A percentile compares a stretch with the other conserved stretches of the same genome.
Conservation (phyloP, 2,888 invertebrate genomes). For the Eulithis testata region DNA sequence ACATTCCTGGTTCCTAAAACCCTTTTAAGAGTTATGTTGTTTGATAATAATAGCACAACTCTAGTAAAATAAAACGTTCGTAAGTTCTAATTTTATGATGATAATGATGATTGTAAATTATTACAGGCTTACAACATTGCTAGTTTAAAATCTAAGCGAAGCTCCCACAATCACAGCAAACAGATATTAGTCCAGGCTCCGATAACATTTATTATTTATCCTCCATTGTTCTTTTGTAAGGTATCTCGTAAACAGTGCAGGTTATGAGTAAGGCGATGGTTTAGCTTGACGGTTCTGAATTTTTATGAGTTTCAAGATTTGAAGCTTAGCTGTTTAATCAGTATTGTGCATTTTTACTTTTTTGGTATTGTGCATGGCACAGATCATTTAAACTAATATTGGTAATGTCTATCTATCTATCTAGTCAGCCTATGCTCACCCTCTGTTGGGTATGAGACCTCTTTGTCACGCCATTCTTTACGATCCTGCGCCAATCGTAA, state of each 20-base stretch:
- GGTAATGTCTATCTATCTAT: no score
- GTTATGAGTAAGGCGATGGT: conserved; percentile 54
- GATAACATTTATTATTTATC: conserved; percentile 79
- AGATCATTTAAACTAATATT: no score
- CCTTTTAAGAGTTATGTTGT: no score
- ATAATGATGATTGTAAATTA: conserved; percentile 19
- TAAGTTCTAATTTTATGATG: neutral
- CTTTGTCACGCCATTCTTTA: no score
- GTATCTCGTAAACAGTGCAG: conserved; percentile 60
- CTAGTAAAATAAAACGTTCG: no score
- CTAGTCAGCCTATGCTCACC: no score
- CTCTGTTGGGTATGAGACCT: no score
- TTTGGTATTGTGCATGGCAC: no score
- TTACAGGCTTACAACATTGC: conserved; percentile 4
- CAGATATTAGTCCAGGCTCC: conserved; percentile 37
- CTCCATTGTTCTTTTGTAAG: conserved; percentile 63
- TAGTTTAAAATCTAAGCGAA: conserved; percentile 5
- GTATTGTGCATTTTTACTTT: conserved; percentile 9
- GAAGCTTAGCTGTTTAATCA: conserved; percentile 9
- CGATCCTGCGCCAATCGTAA: no score
- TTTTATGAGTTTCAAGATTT: conserved; percentile 22
- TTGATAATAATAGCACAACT: no score
- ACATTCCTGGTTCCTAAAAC: no score
- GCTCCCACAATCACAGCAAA: conserved; percentile 3
- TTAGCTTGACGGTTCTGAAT: conserved; percentile 23